Evolutionary conservation across 2,113 vertebrate genomes (phyloP), one percentile per base, ranked within the genome.

Genomic region (Pollachius pollachius): DNA sequence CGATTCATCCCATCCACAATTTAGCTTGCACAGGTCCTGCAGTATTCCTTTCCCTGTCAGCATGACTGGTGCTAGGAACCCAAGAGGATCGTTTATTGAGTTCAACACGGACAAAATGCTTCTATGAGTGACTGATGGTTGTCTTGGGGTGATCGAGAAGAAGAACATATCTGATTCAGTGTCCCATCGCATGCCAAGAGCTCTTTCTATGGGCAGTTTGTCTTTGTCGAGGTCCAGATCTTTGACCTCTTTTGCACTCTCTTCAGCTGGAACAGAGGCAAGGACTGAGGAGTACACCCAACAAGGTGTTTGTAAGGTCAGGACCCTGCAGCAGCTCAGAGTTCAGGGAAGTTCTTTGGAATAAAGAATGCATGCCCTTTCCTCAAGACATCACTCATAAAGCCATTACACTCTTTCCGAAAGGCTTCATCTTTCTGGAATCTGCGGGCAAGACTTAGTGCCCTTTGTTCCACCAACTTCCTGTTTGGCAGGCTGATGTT

Each of bases 311-410:
- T 16, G 17, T 17, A 11, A 58, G 56, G 56, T 17, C 56, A 58
- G 15, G 56, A 16, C 9, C 17, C 15, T 58, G 9, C 9, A 17
- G 56, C 9, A 58, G 56, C 17, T 17, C 56, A 8, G 11, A 58
- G 5, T 58, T 15, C 16, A 58, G 56, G 16, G n/a, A 58, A 52
- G 48, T n/a, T 15, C 56, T 3, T 58, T 58, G 15, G n/a, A 52
- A 52, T 52, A 2, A 52, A 52, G 48, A 52, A 2, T 15, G 56
- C 56, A n/a, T 58, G 56, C n/a, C 16, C 56, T 58, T 12, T 58
- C 5, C n/a, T 58, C 56, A 58, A 58, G 56, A 58, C 56, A 58
- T 58, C 56, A n/a, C n/a, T 58, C 56, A 58, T 61, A 19, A 61
- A 61, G 59, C 18, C 19, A 3, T 7, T 23, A 13, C 4, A 21